Evolutionary conservation across 2,113 vertebrate genomes (phyloP).

Genomic region (Rhineura floridana): DNA sequence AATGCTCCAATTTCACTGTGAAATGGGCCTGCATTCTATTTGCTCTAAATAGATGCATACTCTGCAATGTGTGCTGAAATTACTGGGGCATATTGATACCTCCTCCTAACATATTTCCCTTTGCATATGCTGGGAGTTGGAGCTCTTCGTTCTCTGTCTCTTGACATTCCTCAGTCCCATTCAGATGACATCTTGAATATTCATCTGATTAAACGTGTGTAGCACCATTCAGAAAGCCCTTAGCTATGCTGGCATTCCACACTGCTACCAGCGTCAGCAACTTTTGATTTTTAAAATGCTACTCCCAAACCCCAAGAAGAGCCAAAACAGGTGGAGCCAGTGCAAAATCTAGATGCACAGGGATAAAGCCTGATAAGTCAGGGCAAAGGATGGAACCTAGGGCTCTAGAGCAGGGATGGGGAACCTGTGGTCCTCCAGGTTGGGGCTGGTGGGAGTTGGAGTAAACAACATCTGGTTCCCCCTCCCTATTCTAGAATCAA

Average conservation of each 20-base stretch:
- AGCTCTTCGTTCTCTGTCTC: background rate
- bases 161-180: background rate
- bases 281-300: background rate
- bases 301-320: background rate
- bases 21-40: background rate
- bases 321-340: background rate
- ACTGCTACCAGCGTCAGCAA: background rate
- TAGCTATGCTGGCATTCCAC: background rate
- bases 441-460: too few relatives aligned
- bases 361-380: too few relatives aligned
- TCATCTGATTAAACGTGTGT: background rate
- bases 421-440: too few relatives aligned
- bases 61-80: background rate
- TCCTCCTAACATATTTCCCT: background rate
- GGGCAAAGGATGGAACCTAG: background rate
- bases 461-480: too few relatives aligned
- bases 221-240: background rate
- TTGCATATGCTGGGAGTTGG: background rate
- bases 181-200: background rate
- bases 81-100: background rate
- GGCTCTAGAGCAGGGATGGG: too few relatives aligned
- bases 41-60: constrained; percentile 16
- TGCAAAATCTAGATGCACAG: background rate
- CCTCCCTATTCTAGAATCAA: too few relatives aligned
- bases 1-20: background rate